Percentiles rank a stretch among this genome's conserved stretches.
Conservation (phyloP, 2,113 vertebrate species). For the Psophia crepitans region DNA sequence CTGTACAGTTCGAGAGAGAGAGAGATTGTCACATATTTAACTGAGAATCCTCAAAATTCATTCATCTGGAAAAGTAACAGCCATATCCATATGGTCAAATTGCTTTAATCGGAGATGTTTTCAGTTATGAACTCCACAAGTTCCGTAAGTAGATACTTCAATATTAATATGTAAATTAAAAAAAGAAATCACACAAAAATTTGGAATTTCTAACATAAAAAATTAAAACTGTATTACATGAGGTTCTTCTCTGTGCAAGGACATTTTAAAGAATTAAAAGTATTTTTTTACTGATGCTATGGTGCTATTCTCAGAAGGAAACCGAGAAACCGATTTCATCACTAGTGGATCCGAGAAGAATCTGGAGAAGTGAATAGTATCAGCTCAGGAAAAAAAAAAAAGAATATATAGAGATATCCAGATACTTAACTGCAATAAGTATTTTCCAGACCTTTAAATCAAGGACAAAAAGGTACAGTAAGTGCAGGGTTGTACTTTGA, state of each 20-base stretch:
- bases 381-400: background rate
- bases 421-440: background rate
- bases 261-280: background rate
- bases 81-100: background rate
- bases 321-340: background rate
- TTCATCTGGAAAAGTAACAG: background rate
- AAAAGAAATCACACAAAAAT: background rate
- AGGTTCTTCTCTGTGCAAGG: background rate
- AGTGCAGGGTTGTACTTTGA: background rate
- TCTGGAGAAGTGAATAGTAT: background rate
- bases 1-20: background rate
- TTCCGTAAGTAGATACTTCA: background rate
- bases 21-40: background rate
- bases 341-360: background rate
- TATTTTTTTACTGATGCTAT: background rate
- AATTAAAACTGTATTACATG: background rate
- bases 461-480: background rate
- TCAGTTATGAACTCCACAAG: background rate
- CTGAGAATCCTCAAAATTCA: background rate
- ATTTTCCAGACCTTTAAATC: background rate
- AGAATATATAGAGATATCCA: fast-evolving
- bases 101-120: background rate
- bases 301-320: background rate
- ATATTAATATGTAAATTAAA: background rate
- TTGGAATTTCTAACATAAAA: background rate